These are phyloP conservation scores for Drosophila picticornis DNA, from an alignment of 2,888 invertebrate genomes.

Conservation along the genomic window DNA sequence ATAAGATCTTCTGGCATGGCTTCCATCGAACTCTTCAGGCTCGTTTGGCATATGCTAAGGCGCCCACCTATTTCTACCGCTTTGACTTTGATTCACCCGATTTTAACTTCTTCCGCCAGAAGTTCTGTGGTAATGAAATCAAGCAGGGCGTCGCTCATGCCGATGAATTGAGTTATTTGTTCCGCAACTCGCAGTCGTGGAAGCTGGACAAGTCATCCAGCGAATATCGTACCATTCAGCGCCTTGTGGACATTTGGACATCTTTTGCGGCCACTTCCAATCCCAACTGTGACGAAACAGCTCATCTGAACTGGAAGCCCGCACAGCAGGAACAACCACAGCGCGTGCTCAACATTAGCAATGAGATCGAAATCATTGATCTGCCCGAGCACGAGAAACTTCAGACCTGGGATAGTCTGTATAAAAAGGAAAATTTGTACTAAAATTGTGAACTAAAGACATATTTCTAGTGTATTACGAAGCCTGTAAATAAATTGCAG, in stretches of 20 bases:
- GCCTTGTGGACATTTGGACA: conserved; percentile 79
- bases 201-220: conserved; percentile 57
- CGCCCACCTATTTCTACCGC: conserved; percentile 79
- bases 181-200: conserved; percentile 58
- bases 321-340: conserved; percentile 48
- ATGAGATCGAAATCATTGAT: conserved; percentile 68
- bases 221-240: conserved; percentile 78
- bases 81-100: conserved; percentile 81
- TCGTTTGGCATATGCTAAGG: conserved; percentile 63
- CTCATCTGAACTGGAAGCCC: conserved; percentile 62
- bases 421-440: conserved; percentile 53
- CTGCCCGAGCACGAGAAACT: conserved; percentile 77
- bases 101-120: conserved; percentile 75
- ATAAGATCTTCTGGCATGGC: conserved; percentile 82
- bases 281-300: conserved; percentile 74
- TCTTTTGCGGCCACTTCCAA: conserved; percentile 76
- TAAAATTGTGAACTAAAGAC: conserved; percentile 7
- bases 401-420: conserved; percentile 73
- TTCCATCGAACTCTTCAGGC: conserved; percentile 72
- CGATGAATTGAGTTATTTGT: conserved; percentile 81
- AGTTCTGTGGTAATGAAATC: conserved; percentile 72
- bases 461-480: not conserved
- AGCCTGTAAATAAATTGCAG: not conserved
- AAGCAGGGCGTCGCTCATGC: conserved; percentile 78
- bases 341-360: conserved; percentile 76